phyloP scores from a whole-genome alignment of 2,888 invertebrate genomes.

The Nysson spinosus region DNA sequence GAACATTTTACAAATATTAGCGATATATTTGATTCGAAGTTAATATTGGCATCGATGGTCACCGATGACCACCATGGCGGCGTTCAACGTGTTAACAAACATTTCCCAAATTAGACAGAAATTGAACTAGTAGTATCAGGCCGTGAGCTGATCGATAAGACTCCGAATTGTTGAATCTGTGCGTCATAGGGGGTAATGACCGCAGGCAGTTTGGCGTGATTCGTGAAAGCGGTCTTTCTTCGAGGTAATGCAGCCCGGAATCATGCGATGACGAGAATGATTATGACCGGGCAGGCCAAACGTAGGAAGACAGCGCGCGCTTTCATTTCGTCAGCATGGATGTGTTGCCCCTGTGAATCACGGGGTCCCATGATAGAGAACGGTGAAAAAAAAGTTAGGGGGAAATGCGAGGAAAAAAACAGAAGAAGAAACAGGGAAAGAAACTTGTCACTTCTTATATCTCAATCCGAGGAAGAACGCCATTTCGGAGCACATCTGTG shows the following conservation, averaged over 20 bases:
- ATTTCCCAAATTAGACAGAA: neutral
- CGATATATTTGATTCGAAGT: no score
- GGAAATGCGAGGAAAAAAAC: neutral
- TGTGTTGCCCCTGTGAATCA: constrained; percentile 34
- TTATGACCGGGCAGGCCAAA: constrained; percentile 40
- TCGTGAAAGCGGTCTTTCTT: constrained; percentile 59
- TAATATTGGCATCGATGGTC: no score
- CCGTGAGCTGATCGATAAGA: constrained; percentile 30
- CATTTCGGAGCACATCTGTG: no score
- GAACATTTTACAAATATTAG: no score
- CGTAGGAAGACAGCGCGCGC: constrained; percentile 45
- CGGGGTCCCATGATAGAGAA: constrained; percentile 7
- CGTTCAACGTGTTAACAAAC: no score
- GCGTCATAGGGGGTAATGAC: constrained; percentile 46
- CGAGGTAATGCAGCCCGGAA: constrained; percentile 47
- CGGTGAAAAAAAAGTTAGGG: neutral
- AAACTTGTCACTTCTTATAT: no score
- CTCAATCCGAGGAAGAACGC: no score
- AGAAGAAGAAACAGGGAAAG: neutral
- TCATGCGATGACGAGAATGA: constrained; percentile 57
- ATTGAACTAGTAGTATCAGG: constrained; percentile 17
- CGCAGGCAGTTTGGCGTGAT: constrained; percentile 49
- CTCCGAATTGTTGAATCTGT: constrained; percentile 33
- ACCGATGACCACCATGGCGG: no score
- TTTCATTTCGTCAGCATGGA: constrained; percentile 56